Conservation (phyloP, 1,140 invertebrate genomes). For the Bombus consobrinus region DNA sequence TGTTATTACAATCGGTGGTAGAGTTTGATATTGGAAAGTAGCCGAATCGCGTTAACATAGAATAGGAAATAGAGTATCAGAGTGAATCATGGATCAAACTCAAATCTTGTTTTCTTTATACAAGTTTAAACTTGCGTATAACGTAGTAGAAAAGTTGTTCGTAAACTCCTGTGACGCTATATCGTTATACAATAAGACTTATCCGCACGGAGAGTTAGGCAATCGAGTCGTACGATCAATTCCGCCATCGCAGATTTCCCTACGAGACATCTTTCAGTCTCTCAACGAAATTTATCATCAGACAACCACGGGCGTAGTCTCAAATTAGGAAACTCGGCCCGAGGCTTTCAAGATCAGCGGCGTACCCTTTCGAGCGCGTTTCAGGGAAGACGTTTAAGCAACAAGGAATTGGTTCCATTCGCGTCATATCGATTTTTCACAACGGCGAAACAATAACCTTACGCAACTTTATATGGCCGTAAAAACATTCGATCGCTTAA, state of each 20-base stretch:
- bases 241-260: neutral
- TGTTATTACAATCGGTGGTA: neutral
- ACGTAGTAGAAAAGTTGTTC: neutral
- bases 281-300: neutral
- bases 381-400: neutral
- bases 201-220: neutral
- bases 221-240: neutral
- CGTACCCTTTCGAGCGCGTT: neutral
- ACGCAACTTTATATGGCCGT: fast-evolving
- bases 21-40: neutral
- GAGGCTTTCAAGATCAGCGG: neutral
- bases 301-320: neutral
- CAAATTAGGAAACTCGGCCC: neutral
- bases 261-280: neutral
- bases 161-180: neutral
- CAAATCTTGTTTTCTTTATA: neutral
- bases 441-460: neutral
- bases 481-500: neutral
- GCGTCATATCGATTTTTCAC: neutral
- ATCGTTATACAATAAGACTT: neutral
- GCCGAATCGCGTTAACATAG: neutral
- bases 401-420: neutral
- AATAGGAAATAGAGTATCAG: neutral
- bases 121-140: neutral
- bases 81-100: neutral